Conservation (phyloP, 2,797 vertebrate species). For the Tragelaphus eurycerus region DNA sequence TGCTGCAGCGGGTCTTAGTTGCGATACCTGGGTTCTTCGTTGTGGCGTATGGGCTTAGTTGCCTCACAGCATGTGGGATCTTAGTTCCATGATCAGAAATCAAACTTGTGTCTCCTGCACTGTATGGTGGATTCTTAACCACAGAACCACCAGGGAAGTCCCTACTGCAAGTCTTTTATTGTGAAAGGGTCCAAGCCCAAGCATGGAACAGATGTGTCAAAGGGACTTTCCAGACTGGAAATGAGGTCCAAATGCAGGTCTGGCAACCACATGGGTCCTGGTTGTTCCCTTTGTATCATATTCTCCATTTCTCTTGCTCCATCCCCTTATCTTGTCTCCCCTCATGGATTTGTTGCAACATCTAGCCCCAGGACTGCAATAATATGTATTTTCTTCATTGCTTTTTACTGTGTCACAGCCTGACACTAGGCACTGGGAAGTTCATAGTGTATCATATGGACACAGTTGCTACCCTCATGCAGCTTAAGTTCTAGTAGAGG, state of each 20-base stretch:
- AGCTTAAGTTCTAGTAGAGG: not conserved
- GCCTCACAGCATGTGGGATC: not conserved
- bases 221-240: not conserved
- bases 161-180: not conserved
- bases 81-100: not conserved
- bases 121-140: not conserved
- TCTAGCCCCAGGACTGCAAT: not conserved
- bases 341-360: not conserved
- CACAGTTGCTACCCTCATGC: not conserved
- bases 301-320: not conserved
- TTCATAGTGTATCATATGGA: no score
- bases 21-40: accelerated
- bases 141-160: not conserved
- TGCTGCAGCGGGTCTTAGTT: not conserved
- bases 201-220: not conserved
- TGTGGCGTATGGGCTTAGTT: not conserved
- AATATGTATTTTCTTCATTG: not conserved
- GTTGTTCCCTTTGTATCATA: not conserved
- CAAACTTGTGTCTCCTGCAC: not conserved
- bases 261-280: not conserved
- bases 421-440: not conserved
- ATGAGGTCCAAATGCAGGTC: not conserved
- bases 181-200: not conserved
- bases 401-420: not conserved
- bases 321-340: not conserved